Evolutionary conservation across 2,113 vertebrate species (phyloP), one percentile per base, ranked within the genome.

Genomic region (Corythaixoides concolor): DNA sequence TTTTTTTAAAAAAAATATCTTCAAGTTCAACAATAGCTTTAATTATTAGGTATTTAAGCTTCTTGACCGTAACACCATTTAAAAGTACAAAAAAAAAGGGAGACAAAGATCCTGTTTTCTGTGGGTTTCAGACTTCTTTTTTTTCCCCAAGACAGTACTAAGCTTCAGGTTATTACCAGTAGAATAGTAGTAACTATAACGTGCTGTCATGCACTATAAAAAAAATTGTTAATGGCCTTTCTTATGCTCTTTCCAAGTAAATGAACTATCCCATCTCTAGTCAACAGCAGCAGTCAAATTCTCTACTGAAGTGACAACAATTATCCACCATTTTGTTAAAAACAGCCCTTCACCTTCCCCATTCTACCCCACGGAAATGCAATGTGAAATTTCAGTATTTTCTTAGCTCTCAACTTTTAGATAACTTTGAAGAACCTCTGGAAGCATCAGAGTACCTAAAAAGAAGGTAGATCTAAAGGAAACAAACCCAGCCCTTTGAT

Each of bases 61-160:
- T 56, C 8, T 95, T 83, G 88, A 47, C 18, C 68, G 27, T 18
- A 78, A 53, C 12, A 39, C 7, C 2, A 39, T 26, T 88, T 72
- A 19, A 39, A 78, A 56, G 17, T 3, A 76, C 30, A 3, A 56
- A 68, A 18, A 56, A 30, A 21, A 26, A 18, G 56, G 15, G 15
- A 52, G 9, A 45, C 9, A 68, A 79, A 86, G 5, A 53, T 33
- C 3, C 33, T 52, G 4, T 43, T 59, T 76, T 33, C 35, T 55
- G 20, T 27, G 15, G 20, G 23, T 75, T 35, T 81, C 2, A 0
- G 3, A 11, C 6, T 9, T 58, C 12, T 37, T 30, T n/a, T 35
- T 13, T 1, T 12, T 21, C 39, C 24, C 30, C 22, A 68, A 62
- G 27, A 74, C 22, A 85, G 56, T 6, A 72, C 43, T 39, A 63